phyloP scores from a whole-genome alignment of 2,888 invertebrate species.

The Hirtodrosophila duncani region DNA sequence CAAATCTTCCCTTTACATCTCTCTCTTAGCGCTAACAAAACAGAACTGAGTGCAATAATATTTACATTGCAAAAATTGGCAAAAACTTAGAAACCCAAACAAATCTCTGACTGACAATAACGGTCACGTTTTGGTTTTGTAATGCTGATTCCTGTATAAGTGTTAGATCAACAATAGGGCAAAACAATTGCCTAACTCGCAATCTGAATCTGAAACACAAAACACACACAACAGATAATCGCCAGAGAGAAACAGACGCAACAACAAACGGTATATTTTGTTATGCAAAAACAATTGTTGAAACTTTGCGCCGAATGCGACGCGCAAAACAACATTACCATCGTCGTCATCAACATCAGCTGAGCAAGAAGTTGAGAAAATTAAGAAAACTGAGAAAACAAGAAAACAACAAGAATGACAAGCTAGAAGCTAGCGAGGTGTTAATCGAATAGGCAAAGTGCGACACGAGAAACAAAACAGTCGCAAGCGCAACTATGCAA shows the following conservation, averaged over 20 bases:
- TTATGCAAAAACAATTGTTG: conserved; percentile 57
- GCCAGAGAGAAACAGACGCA: conserved; percentile 21
- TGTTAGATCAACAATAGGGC: conserved; percentile 60
- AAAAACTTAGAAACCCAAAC: conserved; percentile 20
- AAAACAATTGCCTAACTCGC: conserved; percentile 49
- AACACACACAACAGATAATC: conserved; percentile 49
- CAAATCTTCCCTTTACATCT: too few relatives aligned
- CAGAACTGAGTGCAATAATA: too few relatives aligned
- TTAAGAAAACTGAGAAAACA: conserved; percentile 8
- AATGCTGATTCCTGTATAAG: conserved; percentile 52
- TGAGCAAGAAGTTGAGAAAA: conserved; percentile 6
- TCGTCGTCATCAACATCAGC: conserved; percentile 15
- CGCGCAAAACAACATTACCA: conserved; percentile 26
- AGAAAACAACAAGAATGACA: conserved; percentile 11
- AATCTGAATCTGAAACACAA: conserved; percentile 23
- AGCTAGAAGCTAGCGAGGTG: conserved; percentile 36
- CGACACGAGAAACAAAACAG: conserved; percentile 20
- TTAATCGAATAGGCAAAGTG: conserved; percentile 63
- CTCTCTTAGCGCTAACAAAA: too few relatives aligned
- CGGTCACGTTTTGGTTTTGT: conserved; percentile 68
- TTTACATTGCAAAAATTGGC: conserved; percentile 25
- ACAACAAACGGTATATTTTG: conserved; percentile 39
- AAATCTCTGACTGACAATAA: conserved; percentile 42
- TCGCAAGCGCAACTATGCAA: conserved; percentile 1
- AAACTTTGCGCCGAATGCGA: conserved; percentile 29